Evolutionary conservation across 2,797 vertebrate genomes (phyloP).

Genomic region (Catamblyrhynchus diadema): DNA sequence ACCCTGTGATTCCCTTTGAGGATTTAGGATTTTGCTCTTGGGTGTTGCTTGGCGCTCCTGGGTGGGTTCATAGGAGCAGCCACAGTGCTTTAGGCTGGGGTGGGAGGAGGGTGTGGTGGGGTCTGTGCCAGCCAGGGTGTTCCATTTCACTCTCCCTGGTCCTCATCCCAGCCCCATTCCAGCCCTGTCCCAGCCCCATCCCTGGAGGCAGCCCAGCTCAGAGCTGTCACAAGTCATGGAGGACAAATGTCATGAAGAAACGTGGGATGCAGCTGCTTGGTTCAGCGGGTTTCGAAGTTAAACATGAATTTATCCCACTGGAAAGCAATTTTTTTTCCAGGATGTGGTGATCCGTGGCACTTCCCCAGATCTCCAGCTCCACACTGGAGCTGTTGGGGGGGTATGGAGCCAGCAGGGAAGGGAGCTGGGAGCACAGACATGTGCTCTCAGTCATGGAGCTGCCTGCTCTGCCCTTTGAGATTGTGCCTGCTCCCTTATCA

Average conservation of each 20-base stretch:
- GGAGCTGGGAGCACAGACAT: not conserved
- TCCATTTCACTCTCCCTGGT: accelerated
- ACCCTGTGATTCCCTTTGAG: not conserved
- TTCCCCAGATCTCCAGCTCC: not conserved
- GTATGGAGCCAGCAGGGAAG: not conserved
- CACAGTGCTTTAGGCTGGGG: not conserved
- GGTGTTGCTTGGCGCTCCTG: not conserved
- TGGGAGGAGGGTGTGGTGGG: not conserved
- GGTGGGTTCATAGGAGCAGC: not conserved
- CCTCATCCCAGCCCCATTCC: not conserved
- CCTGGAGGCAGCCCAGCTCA: not conserved
- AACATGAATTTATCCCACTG: not conserved
- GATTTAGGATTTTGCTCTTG: not conserved
- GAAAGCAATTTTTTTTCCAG: not conserved
- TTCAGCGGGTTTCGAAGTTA: accelerated
- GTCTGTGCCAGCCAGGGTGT: accelerated
- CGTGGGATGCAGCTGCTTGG: not conserved
- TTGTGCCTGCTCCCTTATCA: not conserved
- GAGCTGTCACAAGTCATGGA: accelerated
- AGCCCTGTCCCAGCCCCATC: not conserved
- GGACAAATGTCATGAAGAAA: not conserved
- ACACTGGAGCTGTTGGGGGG: accelerated
- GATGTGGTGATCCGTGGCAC: not conserved
- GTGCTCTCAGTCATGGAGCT: not conserved
- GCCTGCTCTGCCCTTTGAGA: conserved; percentile 7